Conservation (phyloP, 2,113 vertebrate genomes). For the Urocolius indicus region DNA sequence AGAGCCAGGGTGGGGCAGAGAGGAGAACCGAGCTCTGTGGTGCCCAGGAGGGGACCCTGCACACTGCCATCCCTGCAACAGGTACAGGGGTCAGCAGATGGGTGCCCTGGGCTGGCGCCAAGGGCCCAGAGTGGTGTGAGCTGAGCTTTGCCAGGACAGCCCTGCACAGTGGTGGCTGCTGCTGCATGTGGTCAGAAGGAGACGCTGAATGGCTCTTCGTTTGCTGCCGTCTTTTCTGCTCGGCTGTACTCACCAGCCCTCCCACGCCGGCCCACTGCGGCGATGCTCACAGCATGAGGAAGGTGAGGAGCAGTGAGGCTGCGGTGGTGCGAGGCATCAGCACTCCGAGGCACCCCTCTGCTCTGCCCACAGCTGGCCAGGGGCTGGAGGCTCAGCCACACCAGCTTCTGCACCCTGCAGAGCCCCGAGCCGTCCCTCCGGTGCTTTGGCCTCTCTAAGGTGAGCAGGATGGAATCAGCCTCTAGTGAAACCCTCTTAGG, state of each 20-base stretch:
- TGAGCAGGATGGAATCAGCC: neutral
- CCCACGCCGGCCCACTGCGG: rapidly evolving
- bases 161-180: neutral
- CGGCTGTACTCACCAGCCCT: rapidly evolving
- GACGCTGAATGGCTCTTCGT: rapidly evolving
- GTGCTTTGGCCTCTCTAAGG: neutral
- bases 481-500: neutral
- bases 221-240: neutral
- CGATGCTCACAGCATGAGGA: rapidly evolving
- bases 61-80: rapidly evolving
- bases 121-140: neutral
- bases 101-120: neutral
- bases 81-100: rapidly evolving
- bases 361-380: neutral
- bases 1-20: neutral
- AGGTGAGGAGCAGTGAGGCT: neutral
- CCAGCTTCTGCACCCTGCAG: neutral
- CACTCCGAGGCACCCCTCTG: neutral
- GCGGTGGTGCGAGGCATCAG: neutral
- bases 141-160: neutral
- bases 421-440: rapidly evolving
- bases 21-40: rapidly evolving
- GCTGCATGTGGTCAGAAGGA: neutral
- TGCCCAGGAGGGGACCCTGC: rapidly evolving
- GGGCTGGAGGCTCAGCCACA: rapidly evolving